Evolutionary conservation across 2,113 vertebrate species (phyloP), one percentile per base, ranked within the genome.

Genomic region (Alligator sinensis): DNA sequence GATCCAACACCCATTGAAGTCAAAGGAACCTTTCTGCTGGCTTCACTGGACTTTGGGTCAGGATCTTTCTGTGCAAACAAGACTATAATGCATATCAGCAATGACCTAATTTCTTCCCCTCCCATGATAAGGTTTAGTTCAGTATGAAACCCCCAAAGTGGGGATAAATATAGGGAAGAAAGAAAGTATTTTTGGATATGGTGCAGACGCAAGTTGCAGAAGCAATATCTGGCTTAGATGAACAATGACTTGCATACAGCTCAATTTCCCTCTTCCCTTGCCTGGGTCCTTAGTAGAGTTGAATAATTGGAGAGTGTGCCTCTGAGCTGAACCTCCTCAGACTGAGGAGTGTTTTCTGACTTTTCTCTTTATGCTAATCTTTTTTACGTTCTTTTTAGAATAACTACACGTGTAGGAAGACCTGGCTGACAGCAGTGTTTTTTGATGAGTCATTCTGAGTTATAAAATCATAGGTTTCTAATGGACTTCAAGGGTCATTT

Each of bases 351-450:
- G 89, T 76, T 68, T 34, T 59, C 27, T 91, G 55, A 47, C 66
- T 95, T 87, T 90, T 91, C 82, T 95, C 77, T 89, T 94, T 94
- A 77, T 95, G 91, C 90, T 94, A 58, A 0, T 96, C 63, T 94
- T 91, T 75, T 47, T 59, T 64, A 13, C 54, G 64, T 60, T 82
- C 54, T 81, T 59, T 59, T 92, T 96, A 70, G 87, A 87, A 78
- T 92, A 93, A 70, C 64, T 92, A 91, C 91, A 93, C 91, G 88
- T 96, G 93, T n/a, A 94, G 94, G 88, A 97, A 89, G 93, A 97
- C 96, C 96, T 95, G 93, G 77, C 77, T 96, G 96, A 90, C 93
- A 95, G 80, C 84, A 94, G 82, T 91, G 85, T 94, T 97, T 91
- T 96, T 94, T 91, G 82, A 95, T 95, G 95, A 97, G 87, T 96